Evolutionary conservation across 2,113 vertebrate genomes (phyloP).

Genomic region (Scomber scombrus): DNA sequence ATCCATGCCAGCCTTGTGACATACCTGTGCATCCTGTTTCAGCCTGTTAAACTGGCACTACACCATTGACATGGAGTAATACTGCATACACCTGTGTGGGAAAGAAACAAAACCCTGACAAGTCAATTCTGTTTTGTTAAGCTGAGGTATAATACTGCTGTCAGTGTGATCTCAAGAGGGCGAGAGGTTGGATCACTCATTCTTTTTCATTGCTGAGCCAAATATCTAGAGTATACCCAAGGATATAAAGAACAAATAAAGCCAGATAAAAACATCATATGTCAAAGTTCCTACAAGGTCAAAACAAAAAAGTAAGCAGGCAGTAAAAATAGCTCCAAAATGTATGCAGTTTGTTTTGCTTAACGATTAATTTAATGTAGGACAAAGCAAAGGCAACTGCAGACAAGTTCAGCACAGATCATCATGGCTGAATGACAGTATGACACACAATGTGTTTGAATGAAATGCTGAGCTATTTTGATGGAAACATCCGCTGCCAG

Average conservation of each 20-base stretch:
- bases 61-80: background rate
- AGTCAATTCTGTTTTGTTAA: conserved; percentile 59
- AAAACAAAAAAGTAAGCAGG: conserved; percentile 6
- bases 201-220: conserved; percentile 38
- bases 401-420: conserved; percentile 1
- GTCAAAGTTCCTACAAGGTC: conserved; percentile 39
- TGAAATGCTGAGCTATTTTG: conserved; percentile 88
- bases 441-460: conserved; percentile 36
- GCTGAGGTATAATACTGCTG: conserved; percentile 60
- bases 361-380: background rate
- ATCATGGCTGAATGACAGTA: background rate
- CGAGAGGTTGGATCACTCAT: conserved; percentile 47
- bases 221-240: conserved; percentile 27
- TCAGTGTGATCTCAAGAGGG: conserved; percentile 46
- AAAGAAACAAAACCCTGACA: conserved; percentile 30
- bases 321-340: too few species aligned
- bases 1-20: conserved; percentile 32
- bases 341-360: too few species aligned
- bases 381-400: conserved; percentile 10
- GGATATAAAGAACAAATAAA: conserved; percentile 44
- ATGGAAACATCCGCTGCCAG: conserved; percentile 92
- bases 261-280: conserved; percentile 15
- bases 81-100: conserved; percentile 50
- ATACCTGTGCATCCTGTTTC: conserved; percentile 62
- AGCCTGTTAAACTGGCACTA: conserved; percentile 53